Conservation (phyloP, 2,888 invertebrate genomes). For the Anorthoa munda region DNA sequence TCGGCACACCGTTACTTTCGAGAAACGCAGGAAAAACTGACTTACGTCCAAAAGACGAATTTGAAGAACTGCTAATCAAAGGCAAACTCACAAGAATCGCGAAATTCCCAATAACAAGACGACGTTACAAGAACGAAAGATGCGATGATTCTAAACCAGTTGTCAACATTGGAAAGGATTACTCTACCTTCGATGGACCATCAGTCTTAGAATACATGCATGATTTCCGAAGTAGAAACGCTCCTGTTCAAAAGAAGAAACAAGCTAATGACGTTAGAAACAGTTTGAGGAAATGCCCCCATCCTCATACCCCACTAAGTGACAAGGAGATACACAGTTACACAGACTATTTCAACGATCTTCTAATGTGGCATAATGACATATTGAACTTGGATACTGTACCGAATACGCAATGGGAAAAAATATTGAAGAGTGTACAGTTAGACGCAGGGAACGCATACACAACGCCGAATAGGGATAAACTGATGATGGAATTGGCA, state of each 20-base stretch:
- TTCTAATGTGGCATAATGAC: constrained; percentile 77
- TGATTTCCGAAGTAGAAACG: not conserved
- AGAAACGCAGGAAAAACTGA: not conserved
- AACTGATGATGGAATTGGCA: constrained; percentile 62
- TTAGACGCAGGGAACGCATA: constrained; percentile 14
- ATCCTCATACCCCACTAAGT: not conserved
- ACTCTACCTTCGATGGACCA: not conserved
- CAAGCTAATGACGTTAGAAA: not conserved
- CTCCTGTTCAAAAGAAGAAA: not conserved
- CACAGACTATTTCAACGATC: constrained; percentile 75
- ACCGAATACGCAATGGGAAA: constrained; percentile 61
- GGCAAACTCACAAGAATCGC: constrained; percentile 46
- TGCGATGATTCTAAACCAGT: not conserved
- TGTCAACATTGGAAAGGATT: not conserved
- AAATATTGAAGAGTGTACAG: constrained; percentile 60
- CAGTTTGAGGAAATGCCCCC: not conserved
- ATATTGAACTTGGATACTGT: constrained; percentile 70
- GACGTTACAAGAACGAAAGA: not conserved
- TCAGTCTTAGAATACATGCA: not conserved
- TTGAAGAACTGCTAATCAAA: constrained; percentile 21
- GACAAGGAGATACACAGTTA: constrained; percentile 1
- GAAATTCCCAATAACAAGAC: constrained; percentile 38
- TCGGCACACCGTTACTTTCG: not conserved
- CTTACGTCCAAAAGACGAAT: not conserved
- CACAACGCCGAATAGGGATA: constrained; percentile 58